Evolutionary conservation across 2,113 vertebrate species (phyloP).

Genomic region (Dryoscopus gambensis): DNA sequence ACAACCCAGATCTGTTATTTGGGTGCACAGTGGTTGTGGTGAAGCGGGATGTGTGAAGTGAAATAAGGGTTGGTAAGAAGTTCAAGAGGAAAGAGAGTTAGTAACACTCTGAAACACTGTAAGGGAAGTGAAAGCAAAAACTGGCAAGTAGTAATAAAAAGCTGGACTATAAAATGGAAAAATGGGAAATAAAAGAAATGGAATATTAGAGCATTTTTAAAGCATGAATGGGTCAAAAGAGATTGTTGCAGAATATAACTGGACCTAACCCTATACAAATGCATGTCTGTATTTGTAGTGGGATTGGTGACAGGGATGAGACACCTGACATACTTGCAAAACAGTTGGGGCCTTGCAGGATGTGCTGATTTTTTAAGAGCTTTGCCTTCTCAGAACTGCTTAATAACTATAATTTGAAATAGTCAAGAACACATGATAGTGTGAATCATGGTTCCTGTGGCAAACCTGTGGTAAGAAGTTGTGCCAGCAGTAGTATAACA

Average conservation of each 20-base stretch:
- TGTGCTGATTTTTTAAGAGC: background rate
- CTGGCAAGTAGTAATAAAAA: background rate
- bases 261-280: background rate
- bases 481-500: constrained; percentile 13
- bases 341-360: background rate
- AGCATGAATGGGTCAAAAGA: background rate
- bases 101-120: background rate
- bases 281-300: background rate
- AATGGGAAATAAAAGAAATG: background rate
- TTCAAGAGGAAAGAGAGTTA: background rate
- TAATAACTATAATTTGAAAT: constrained; percentile 42
- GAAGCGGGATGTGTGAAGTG: background rate
- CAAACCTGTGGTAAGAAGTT: constrained; percentile 36
- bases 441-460: constrained; percentile 63
- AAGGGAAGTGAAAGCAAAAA: background rate
- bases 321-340: background rate
- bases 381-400: constrained; percentile 24
- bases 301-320: background rate
- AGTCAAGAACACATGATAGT: constrained; percentile 5
- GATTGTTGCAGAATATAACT: background rate
- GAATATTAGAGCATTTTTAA: background rate
- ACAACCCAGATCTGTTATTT: background rate
- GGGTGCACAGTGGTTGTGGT: background rate
- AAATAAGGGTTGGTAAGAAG: background rate
- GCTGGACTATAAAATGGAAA: background rate